Evolutionary conservation across 30 jellyfish, hydroid and myxozoan species (phyloP).

Genomic region (Chrysaora quinquecirrha): DNA sequence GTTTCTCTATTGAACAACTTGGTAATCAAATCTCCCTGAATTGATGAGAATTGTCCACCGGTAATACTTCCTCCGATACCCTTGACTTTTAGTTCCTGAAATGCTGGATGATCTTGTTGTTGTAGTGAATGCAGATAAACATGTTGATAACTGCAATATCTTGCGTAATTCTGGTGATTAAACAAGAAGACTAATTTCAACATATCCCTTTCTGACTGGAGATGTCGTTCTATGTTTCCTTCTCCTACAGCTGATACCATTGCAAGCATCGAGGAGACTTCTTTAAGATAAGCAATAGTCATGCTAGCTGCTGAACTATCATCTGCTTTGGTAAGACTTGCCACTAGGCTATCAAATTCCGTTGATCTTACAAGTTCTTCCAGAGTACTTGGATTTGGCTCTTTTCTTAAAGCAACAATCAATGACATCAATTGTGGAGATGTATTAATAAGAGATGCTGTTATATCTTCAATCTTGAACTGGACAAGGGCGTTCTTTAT

Average conservation of each 20-base stretch:
- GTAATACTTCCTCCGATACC: slow-evolving; percentile 11
- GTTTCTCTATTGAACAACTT: background rate
- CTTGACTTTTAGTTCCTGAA: slow-evolving; percentile 3
- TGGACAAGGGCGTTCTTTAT: slow-evolving; percentile 21
- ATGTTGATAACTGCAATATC: slow-evolving; percentile 14
- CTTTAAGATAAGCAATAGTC: background rate
- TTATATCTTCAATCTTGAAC: background rate
- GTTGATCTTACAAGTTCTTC: too few relatives aligned
- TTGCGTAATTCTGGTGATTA: slow-evolving; percentile 13
- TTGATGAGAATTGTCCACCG: background rate
- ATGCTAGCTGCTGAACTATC: background rate
- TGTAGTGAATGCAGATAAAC: slow-evolving; percentile 3
- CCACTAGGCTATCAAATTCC: too few relatives aligned
- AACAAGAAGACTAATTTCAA: slow-evolving; percentile 6
- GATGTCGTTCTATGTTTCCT: slow-evolving; percentile 22
- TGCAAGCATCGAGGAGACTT: slow-evolving; percentile 2
- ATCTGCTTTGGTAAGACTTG: background rate
- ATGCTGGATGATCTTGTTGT: background rate
- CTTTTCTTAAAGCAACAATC: too few relatives aligned
- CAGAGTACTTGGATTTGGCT: too few relatives aligned
- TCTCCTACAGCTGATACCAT: slow-evolving; percentile 19
- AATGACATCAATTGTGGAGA: too few relatives aligned
- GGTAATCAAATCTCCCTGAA: slow-evolving; percentile 13
- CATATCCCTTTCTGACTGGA: slow-evolving; percentile 19
- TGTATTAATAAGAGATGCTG: too few relatives aligned